Evolutionary conservation across 1,140 invertebrate genomes (phyloP).

Genomic region (Thaumatotibia leucotreta): DNA sequence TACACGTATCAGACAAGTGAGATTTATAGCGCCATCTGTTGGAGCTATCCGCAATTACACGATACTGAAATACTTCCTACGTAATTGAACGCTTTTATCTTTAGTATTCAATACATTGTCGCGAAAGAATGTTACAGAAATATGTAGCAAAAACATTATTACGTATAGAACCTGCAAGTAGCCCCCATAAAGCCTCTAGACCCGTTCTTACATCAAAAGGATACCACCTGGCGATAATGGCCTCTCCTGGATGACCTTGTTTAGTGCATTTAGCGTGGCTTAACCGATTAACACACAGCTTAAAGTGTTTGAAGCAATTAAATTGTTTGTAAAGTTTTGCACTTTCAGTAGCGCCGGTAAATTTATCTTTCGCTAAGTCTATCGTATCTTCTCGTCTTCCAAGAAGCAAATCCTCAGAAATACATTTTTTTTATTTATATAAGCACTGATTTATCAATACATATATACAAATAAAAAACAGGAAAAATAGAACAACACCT

Average conservation of each 20-base stretch:
- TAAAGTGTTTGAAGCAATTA: background rate
- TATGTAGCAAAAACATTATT: background rate
- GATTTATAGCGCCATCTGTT: background rate
- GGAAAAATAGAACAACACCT: too few relatives aligned
- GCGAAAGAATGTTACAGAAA: background rate
- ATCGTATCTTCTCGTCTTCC: too few relatives aligned
- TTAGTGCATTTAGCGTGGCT: background rate
- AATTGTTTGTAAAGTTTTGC: too few relatives aligned
- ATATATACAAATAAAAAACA: too few relatives aligned
- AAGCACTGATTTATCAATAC: too few relatives aligned
- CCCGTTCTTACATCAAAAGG: background rate
- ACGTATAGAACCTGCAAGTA: background rate
- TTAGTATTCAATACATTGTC: too few relatives aligned
- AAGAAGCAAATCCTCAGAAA: too few relatives aligned
- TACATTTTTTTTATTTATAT: too few relatives aligned
- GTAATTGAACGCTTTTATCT: background rate
- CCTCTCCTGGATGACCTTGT: background rate
- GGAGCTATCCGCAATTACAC: background rate
- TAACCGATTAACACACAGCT: background rate
- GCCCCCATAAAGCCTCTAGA: background rate
- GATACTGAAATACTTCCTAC: background rate
- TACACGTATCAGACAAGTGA: background rate
- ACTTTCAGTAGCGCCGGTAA: too few relatives aligned
- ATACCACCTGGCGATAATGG: background rate
- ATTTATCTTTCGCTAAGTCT: too few relatives aligned